Conservation (phyloP, 2,797 vertebrate species). For the Tarsius wallacei region DNA sequence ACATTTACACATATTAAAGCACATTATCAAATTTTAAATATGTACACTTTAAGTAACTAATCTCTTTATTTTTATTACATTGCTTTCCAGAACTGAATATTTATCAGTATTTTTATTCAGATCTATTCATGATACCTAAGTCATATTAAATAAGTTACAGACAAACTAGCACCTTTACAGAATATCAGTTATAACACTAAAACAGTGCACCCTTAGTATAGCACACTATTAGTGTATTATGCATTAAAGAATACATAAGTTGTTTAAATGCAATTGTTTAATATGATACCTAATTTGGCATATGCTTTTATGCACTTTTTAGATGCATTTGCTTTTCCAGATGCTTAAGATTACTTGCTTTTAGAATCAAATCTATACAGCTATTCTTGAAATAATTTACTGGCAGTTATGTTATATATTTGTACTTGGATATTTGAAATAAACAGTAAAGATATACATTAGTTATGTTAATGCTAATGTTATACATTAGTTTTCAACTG, state of each 20-base stretch:
- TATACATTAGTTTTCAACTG: slow-evolving; percentile 80
- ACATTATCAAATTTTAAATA: slow-evolving; percentile 21
- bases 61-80: not conserved
- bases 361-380: slow-evolving; percentile 26
- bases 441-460: slow-evolving; percentile 73
- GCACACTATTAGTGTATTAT: not conserved
- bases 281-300: slow-evolving; percentile 2
- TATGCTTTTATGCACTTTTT: not conserved
- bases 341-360: slow-evolving; percentile 68
- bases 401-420: slow-evolving; percentile 76
- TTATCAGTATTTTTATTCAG: slow-evolving; percentile 18
- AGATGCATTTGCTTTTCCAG: slow-evolving; percentile 12
- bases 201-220: not conserved
- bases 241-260: not conserved
- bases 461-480: slow-evolving; percentile 46
- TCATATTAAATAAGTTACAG: not conserved
- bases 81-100: not conserved
- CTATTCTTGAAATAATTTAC: slow-evolving; percentile 70
- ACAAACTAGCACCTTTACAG: not conserved
- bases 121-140: not conserved
- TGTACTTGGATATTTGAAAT: slow-evolving; percentile 75
- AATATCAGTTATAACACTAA: not conserved
- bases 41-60: slow-evolving; percentile 5
- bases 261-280: not conserved
- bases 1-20: not conserved